A percentile compares a stretch with the other conserved stretches of the same genome.
Conservation (phyloP, 2,888 invertebrate genomes). For the Pyrocoelia pectoralis region DNA sequence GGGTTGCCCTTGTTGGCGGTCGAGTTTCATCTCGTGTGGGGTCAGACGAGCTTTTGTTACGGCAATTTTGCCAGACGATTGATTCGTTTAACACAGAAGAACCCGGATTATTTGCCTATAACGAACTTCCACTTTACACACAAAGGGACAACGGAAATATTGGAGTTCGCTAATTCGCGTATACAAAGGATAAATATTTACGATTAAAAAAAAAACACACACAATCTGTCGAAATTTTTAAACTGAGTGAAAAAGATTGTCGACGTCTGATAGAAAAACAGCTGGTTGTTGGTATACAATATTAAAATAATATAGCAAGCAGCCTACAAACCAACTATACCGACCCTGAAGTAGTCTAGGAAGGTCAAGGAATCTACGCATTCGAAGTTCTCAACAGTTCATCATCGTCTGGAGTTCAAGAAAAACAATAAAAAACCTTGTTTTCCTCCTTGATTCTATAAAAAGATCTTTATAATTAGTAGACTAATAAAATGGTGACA, state of each 20-base stretch:
- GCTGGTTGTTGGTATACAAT: slow-evolving; percentile 31
- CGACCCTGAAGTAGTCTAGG: slow-evolving; percentile 34
- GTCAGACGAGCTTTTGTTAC: slow-evolving; percentile 45
- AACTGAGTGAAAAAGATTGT: too few species aligned
- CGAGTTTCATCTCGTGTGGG: slow-evolving; percentile 43
- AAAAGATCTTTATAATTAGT: slow-evolving; percentile 27
- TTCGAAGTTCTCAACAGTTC: slow-evolving; percentile 30
- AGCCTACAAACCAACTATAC: slow-evolving; percentile 35
- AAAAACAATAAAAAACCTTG: slow-evolving; percentile 27
- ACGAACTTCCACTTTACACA: slow-evolving; percentile 27
- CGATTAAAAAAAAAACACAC: slow-evolving; percentile 8
- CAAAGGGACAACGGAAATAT: slow-evolving; percentile 5
- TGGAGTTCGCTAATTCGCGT: not conserved
- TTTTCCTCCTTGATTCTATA: slow-evolving; percentile 25
- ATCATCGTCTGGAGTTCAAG: slow-evolving; percentile 24
- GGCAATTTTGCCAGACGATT: slow-evolving; percentile 44
- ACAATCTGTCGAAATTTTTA: too few species aligned
- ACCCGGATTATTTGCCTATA: slow-evolving; percentile 33
- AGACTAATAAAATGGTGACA: slow-evolving; percentile 32
- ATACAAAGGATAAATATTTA: not conserved
- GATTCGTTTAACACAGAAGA: slow-evolving; percentile 39
- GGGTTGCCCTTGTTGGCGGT: slow-evolving; percentile 41
- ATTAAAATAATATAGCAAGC: too few species aligned
- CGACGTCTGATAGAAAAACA: slow-evolving; percentile 18
- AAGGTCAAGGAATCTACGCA: slow-evolving; percentile 36